Conservation (phyloP, 2,888 invertebrate genomes). For the Dicyrtoma fusca region DNA sequence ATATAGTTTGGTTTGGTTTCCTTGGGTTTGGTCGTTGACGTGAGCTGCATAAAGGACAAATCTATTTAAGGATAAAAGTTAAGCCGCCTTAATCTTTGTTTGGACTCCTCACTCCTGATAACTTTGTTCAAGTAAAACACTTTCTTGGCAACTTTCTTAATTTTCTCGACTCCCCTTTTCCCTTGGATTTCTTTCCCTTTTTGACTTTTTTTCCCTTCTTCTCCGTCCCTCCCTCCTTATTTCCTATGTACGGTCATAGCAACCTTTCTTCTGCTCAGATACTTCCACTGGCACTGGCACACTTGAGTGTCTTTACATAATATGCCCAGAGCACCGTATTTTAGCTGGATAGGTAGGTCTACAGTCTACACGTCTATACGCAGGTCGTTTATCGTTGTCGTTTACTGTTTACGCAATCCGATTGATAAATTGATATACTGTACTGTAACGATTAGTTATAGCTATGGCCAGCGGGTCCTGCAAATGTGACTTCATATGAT, state of each 20-base stretch:
- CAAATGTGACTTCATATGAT: too few species aligned
- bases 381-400: too few species aligned
- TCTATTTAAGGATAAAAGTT: slow-evolving; percentile 17
- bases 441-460: too few species aligned
- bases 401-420: too few species aligned
- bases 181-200: slow-evolving; percentile 32
- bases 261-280: background rate
- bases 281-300: background rate
- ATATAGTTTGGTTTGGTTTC: too few species aligned
- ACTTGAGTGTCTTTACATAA: too few species aligned
- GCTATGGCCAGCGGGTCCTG: too few species aligned
- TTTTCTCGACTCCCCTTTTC: slow-evolving; percentile 33
- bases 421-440: too few species aligned
- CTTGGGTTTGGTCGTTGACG: too few species aligned
- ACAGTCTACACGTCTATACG: too few species aligned
- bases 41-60: slow-evolving; percentile 1
- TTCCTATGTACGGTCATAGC: background rate
- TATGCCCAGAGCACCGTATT: too few species aligned
- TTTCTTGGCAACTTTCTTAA: slow-evolving; percentile 40
- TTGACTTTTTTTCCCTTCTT: background rate
- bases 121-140: slow-evolving; percentile 22
- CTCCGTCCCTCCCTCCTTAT: background rate
- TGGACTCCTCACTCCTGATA: slow-evolving; percentile 4
- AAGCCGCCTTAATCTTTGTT: slow-evolving; percentile 14
- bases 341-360: too few species aligned